These are phyloP conservation scores for Helleia helle DNA, from an alignment of 2,888 invertebrate genomes.

Conservation along the genomic window DNA sequence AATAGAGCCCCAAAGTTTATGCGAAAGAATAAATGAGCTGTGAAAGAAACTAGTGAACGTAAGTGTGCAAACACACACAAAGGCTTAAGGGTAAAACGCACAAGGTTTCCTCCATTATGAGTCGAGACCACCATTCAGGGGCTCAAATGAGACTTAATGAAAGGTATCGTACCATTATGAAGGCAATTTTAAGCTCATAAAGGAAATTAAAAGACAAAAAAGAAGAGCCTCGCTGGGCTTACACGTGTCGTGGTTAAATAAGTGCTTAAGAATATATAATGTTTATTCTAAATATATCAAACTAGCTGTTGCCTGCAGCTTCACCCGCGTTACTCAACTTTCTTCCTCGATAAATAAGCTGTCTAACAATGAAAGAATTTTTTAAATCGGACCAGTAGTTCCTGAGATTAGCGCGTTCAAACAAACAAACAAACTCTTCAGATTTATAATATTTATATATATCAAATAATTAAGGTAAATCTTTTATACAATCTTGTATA, in stretches of 20 bases:
- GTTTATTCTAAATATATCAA: too few species aligned
- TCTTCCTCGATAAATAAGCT: too few species aligned
- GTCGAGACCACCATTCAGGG: slow-evolving; percentile 52
- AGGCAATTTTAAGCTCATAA: slow-evolving; percentile 64
- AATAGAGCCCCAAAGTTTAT: slow-evolving; percentile 39
- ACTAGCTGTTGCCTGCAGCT: too few species aligned
- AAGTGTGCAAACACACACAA: slow-evolving; percentile 42
- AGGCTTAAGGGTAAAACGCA: slow-evolving; percentile 50
- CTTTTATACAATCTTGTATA: too few species aligned
- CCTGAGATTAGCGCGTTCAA: too few species aligned
- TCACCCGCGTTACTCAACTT: too few species aligned
- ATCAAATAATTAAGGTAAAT: too few species aligned
- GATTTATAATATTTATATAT: too few species aligned
- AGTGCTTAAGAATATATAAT: too few species aligned
- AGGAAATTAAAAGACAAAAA: slow-evolving; percentile 56
- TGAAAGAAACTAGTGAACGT: slow-evolving; percentile 44
- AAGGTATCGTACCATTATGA: slow-evolving; percentile 65
- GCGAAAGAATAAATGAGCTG: slow-evolving; percentile 41
- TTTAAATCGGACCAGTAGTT: too few species aligned
- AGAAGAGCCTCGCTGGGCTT: slow-evolving; percentile 5
- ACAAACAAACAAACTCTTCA: too few species aligned
- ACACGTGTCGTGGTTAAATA: not conserved
- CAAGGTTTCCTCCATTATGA: slow-evolving; percentile 56
- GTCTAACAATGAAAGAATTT: too few species aligned
- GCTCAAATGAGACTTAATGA: slow-evolving; percentile 64